Evolutionary conservation across 2,888 invertebrate species (phyloP).

Genomic region (Drosophila buzzatii): DNA sequence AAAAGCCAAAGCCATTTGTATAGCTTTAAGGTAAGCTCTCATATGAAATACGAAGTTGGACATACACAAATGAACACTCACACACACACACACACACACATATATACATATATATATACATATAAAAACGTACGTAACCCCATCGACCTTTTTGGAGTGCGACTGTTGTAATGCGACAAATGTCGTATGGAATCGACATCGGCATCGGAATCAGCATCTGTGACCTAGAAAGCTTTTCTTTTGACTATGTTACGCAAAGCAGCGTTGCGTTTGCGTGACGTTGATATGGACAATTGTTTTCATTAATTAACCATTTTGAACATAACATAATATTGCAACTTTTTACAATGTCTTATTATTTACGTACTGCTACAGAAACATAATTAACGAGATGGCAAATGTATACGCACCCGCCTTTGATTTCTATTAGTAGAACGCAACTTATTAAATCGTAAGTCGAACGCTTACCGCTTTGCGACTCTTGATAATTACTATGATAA

Average conservation of each 20-base stretch:
- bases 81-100: slow-evolving; percentile 13
- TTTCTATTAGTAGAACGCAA: neutral
- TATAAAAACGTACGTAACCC: slow-evolving; percentile 32
- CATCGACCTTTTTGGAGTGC: slow-evolving; percentile 59
- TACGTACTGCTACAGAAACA: slow-evolving; percentile 1
- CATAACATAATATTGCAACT: slow-evolving; percentile 1
- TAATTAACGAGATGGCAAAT: neutral
- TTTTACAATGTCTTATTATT: neutral
- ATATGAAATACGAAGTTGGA: slow-evolving; percentile 12
- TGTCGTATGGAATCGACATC: slow-evolving; percentile 21
- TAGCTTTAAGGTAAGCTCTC: slow-evolving; percentile 26
- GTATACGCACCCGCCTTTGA: neutral
- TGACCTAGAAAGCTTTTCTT: slow-evolving; percentile 82
- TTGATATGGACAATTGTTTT: slow-evolving; percentile 56
- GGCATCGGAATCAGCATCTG: slow-evolving; percentile 11
- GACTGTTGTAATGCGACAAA: slow-evolving; percentile 39
- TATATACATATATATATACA: no score
- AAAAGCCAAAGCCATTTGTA: slow-evolving; percentile 51
- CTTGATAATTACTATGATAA: neutral
- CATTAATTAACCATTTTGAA: slow-evolving; percentile 61
- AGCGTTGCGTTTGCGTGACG: slow-evolving; percentile 57
- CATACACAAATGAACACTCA: neutral
- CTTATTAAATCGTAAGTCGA: neutral
- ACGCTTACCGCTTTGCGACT: neutral
- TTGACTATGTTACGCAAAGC: slow-evolving; percentile 63